A percentile compares a stretch with the other conserved stretches of the same genome.
Evolutionary conservation across 37 sponge, comb jelly and placozoan genomes (phyloP).

Genomic region (Chondrilla cf. caribensis): DNA sequence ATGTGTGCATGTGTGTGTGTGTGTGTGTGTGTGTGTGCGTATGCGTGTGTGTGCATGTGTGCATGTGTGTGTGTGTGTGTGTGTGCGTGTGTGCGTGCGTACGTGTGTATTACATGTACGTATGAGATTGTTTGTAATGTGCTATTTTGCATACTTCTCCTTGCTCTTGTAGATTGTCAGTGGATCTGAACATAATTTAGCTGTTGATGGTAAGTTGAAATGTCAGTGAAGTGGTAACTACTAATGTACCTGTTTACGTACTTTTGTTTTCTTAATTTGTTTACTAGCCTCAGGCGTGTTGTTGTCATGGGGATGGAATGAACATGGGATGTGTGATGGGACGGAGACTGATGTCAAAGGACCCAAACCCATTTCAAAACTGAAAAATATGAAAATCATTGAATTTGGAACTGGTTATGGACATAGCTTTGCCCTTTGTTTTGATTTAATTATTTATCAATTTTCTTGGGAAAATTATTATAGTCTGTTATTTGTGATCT

Average conservation of each 20-base stretch:
- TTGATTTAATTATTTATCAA: too few species aligned
- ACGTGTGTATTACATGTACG: background rate
- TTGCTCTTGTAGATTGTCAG: slow-evolving; percentile 46
- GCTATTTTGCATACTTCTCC: background rate
- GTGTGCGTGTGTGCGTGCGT: too few species aligned
- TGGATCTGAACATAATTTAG: slow-evolving; percentile 77
- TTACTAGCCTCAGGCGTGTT: background rate
- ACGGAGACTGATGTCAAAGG: background rate
- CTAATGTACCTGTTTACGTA: too few species aligned
- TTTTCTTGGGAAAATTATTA: too few species aligned
- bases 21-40: too few species aligned
- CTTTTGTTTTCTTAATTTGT: too few species aligned
- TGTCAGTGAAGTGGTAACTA: too few species aligned
- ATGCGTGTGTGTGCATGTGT: too few species aligned
- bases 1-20: too few species aligned
- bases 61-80: too few species aligned
- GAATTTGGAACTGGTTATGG: slow-evolving; percentile 60
- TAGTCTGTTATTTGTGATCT: too few species aligned
- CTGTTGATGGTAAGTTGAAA: slow-evolving; percentile 60
- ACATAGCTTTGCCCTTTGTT: slow-evolving; percentile 44
- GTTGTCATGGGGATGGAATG: slow-evolving; percentile 20
- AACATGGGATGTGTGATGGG: slow-evolving; percentile 19
- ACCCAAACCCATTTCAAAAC: slow-evolving; percentile 5
- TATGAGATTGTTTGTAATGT: background rate
- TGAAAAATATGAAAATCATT: background rate